Conservation (phyloP, 37 sponge, comb jelly and placozoan genomes). For the Hexactinellida sp. region DNA sequence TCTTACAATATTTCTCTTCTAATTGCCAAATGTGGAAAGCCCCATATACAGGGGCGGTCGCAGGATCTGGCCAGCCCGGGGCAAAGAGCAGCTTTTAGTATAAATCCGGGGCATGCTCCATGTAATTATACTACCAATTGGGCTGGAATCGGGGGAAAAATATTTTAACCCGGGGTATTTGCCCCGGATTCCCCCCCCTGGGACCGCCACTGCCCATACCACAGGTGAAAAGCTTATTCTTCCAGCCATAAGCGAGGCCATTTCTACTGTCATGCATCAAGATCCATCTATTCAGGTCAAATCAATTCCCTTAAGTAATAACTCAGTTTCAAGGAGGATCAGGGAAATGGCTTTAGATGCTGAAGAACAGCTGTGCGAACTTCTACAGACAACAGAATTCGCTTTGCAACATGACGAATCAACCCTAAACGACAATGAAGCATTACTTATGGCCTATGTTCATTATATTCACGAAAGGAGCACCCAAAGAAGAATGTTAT, state of each 20-base stretch:
- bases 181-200: too few species aligned
- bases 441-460: not conserved
- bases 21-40: not conserved
- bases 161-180: too few species aligned
- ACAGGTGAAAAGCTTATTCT: not conserved
- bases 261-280: slow-evolving; percentile 9
- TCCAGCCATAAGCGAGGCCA: not conserved
- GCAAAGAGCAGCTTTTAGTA: too few species aligned
- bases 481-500: not conserved
- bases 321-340: not conserved
- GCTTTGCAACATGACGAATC: not conserved
- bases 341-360: not conserved
- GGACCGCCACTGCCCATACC: too few species aligned
- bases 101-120: too few species aligned
- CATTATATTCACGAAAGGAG: not conserved
- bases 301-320: not conserved
- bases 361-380: not conserved
- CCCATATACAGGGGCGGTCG: too few species aligned
- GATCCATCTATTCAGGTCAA: not conserved
- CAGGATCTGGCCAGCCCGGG: too few species aligned
- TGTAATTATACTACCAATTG: too few species aligned
- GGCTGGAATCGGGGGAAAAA: too few species aligned
- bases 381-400: not conserved
- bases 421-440: not conserved
- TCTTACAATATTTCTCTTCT: not conserved